Percentiles rank a stretch among this genome's conserved stretches.
These are phyloP conservation scores for Ptychodera flava DNA, from an alignment of 35 echinoderm and acorn worm species.

Conservation along the genomic window DNA sequence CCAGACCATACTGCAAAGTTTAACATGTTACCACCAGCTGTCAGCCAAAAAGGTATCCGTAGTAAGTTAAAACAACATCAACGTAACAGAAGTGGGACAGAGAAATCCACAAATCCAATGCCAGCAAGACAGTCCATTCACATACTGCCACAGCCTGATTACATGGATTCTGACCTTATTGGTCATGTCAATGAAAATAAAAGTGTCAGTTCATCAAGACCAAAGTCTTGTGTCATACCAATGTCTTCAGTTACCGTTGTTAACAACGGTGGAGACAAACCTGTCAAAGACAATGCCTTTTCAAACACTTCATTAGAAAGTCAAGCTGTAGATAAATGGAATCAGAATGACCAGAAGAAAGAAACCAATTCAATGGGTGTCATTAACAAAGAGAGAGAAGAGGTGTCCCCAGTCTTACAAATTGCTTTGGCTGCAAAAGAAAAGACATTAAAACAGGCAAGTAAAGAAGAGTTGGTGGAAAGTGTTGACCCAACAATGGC, in stretches of 20 bases:
- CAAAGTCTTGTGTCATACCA: no score
- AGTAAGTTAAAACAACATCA: not conserved
- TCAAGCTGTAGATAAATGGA: no score
- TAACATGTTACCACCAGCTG: not conserved
- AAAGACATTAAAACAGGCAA: not conserved
- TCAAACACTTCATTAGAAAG: no score
- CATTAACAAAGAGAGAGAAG: no score
- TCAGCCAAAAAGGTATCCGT: not conserved
- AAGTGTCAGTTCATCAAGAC: no score
- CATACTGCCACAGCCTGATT: not conserved
- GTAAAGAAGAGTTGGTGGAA: not conserved
- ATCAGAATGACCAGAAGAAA: no score
- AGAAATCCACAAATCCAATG: not conserved
- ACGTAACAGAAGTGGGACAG: not conserved
- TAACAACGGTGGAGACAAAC: no score
- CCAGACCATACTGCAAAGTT: not conserved
- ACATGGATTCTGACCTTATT: no score
- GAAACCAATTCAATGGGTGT: no score
- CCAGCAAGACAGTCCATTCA: not conserved
- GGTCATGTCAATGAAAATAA: no score
- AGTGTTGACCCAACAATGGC: not conserved
- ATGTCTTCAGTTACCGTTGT: no score
- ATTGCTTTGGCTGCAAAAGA: not conserved
- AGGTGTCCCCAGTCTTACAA: not conserved
- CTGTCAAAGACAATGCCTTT: no score